Evolutionary conservation across 2,113 vertebrate species (phyloP).

Genomic region (Brachypteracias leptosomus): DNA sequence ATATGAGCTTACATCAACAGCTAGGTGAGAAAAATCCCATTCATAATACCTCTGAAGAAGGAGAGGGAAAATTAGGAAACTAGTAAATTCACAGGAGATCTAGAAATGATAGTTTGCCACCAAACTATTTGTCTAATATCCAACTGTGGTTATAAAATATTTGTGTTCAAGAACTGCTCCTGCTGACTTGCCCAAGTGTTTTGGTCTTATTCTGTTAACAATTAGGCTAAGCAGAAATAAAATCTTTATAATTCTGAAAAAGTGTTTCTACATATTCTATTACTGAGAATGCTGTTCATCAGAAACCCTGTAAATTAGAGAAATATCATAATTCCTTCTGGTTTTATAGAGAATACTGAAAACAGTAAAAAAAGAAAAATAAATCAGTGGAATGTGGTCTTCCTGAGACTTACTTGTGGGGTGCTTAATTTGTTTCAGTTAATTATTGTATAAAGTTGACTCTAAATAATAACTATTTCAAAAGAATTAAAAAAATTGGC

Average conservation of each 20-base stretch:
- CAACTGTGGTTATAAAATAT: background rate
- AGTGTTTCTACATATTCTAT: background rate
- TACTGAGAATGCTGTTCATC: background rate
- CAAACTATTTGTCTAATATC: background rate
- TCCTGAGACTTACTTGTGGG: background rate
- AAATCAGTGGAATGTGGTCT: background rate
- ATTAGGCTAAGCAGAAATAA: background rate
- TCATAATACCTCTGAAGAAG: background rate
- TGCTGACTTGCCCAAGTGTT: background rate
- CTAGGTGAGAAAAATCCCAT: background rate
- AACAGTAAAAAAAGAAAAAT: background rate
- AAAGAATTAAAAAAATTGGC: background rate
- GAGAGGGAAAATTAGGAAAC: background rate
- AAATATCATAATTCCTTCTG: background rate
- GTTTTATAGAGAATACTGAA: background rate
- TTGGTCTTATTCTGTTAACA: background rate
- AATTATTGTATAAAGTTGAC: background rate
- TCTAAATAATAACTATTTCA: background rate
- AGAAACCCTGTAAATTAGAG: background rate
- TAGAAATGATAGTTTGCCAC: background rate
- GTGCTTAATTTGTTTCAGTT: background rate
- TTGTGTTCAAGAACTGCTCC: background rate
- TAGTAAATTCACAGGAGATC: background rate
- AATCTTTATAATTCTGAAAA: background rate
- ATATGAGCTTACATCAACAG: background rate